A percentile compares a stretch with the other conserved stretches of the same genome.
Conservation (phyloP, 1,140 invertebrate genomes). For the Bemisia tabaci region DNA sequence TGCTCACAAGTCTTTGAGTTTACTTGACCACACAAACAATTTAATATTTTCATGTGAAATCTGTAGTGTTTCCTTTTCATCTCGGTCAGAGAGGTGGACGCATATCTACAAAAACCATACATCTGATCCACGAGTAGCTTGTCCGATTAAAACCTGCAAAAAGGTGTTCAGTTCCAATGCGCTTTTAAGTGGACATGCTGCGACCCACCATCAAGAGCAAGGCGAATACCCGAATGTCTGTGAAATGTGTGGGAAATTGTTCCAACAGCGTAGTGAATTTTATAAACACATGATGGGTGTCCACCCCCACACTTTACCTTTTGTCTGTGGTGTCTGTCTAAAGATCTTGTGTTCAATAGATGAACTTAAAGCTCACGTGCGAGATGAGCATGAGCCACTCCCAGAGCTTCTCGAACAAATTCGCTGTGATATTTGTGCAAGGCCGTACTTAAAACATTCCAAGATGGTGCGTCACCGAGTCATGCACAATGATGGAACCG, state of each 20-base stretch:
- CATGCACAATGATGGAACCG: slow-evolving; percentile 30
- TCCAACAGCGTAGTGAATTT: slow-evolving; percentile 39
- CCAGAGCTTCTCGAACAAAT: slow-evolving; percentile 33
- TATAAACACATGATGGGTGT: slow-evolving; percentile 43
- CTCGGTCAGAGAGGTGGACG: slow-evolving; percentile 39
- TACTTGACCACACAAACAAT: slow-evolving; percentile 13
- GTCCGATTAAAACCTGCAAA: slow-evolving; percentile 32
- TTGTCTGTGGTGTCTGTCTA: slow-evolving; percentile 40
- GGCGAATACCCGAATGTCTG: slow-evolving; percentile 29
- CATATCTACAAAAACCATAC: slow-evolving; percentile 34
- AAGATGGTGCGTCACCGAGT: slow-evolving; percentile 39
- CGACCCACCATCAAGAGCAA: slow-evolving; percentile 34
- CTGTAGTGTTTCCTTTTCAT: slow-evolving; percentile 36
- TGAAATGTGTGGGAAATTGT: slow-evolving; percentile 38
- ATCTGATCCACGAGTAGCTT: slow-evolving; percentile 32
- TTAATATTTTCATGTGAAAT: slow-evolving; percentile 38
- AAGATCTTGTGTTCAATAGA: slow-evolving; percentile 37
- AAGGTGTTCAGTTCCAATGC: slow-evolving; percentile 38
- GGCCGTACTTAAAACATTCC: slow-evolving; percentile 39
- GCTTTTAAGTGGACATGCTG: slow-evolving; percentile 33
- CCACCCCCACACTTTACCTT: slow-evolving; percentile 36
- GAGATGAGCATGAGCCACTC: slow-evolving; percentile 35
- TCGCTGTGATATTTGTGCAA: slow-evolving; percentile 39
- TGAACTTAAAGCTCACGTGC: slow-evolving; percentile 34
- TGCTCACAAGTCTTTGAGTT: slow-evolving; percentile 27